Evolutionary conservation across 2,113 vertebrate genomes (phyloP).

Genomic region (Corythoichthys intestinalis): DNA sequence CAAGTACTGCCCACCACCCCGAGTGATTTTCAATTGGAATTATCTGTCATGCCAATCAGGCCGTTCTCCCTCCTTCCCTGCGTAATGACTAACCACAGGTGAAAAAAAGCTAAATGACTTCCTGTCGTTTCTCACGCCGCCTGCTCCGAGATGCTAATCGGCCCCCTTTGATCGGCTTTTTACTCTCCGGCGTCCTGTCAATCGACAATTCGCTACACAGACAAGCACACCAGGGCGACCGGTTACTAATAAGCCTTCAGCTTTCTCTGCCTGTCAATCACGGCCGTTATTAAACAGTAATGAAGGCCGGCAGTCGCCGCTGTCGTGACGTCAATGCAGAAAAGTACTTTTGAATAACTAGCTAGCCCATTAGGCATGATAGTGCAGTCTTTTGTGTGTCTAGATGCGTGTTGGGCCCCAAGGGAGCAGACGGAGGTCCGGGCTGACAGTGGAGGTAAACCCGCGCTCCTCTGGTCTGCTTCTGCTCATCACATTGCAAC

Average conservation of each 20-base stretch:
- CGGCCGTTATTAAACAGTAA: constrained; percentile 43
- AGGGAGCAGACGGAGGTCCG: constrained; percentile 45
- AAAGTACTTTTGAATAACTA: not conserved
- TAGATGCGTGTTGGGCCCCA: constrained; percentile 37
- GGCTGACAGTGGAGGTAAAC: constrained; percentile 38
- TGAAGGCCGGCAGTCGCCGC: constrained; percentile 43
- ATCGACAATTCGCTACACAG: not conserved
- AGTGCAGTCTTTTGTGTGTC: constrained; percentile 37
- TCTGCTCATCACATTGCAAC: constrained; percentile 5
- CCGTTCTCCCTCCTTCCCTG: constrained; percentile 2
- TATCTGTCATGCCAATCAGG: constrained; percentile 36
- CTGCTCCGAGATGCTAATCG: constrained; percentile 38
- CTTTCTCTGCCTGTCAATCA: constrained; percentile 51
- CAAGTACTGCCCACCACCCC: not conserved
- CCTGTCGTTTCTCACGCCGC: constrained; percentile 11
- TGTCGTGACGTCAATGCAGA: not conserved
- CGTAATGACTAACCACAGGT: constrained; percentile 41
- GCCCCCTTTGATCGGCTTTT: constrained; percentile 38
- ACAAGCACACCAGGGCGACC: not conserved
- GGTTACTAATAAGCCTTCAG: not conserved
- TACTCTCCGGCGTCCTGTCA: not conserved
- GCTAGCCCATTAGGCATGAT: not conserved
- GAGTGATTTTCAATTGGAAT: constrained; percentile 39
- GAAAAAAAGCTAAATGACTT: constrained; percentile 29
- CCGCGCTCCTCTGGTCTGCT: constrained; percentile 1